Percentiles rank a stretch among this genome's conserved stretches.
These are phyloP conservation scores for Anthophora plumipes DNA, from an alignment of 2,888 invertebrate genomes.

Conservation along the genomic window DNA sequence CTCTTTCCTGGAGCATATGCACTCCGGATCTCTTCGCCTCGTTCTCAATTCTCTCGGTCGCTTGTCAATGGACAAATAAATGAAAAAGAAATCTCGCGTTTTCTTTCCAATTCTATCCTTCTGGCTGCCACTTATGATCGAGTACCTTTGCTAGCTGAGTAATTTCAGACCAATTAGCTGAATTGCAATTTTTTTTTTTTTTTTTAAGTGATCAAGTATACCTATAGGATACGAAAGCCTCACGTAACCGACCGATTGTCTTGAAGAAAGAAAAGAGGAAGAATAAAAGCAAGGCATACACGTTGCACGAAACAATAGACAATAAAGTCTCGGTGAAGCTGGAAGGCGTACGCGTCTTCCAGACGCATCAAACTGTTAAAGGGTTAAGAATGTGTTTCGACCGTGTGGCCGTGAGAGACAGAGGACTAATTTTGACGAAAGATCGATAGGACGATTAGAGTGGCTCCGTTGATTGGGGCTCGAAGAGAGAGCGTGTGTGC, in stretches of 20 bases:
- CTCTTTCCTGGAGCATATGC: slow-evolving; percentile 42
- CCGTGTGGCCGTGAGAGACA: neutral
- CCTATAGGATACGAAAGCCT: no score
- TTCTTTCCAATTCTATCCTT: neutral
- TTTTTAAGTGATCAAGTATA: neutral
- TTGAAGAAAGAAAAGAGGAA: no score
- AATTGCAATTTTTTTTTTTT: slow-evolving; percentile 25
- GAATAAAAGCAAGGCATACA: no score
- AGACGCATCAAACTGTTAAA: no score
- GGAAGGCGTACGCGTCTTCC: no score
- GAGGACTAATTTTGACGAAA: neutral
- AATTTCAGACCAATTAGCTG: slow-evolving; percentile 7
- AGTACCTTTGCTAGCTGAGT: no score
- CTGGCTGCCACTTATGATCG: neutral
- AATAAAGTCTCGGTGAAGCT: no score
- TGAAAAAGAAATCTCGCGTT: neutral
- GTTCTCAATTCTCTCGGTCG: neutral
- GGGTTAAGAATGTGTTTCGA: neutral
- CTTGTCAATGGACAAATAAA: slow-evolving; percentile 29
- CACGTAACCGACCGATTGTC: no score
- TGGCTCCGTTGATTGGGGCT: neutral
- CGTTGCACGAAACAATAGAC: no score
- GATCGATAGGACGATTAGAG: slow-evolving; percentile 16
- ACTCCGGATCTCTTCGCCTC: slow-evolving; percentile 21
- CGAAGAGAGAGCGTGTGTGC: neutral